These are phyloP conservation scores for Melinopterus prodromus DNA, from an alignment of 2,888 invertebrate species.

Conservation along the genomic window DNA sequence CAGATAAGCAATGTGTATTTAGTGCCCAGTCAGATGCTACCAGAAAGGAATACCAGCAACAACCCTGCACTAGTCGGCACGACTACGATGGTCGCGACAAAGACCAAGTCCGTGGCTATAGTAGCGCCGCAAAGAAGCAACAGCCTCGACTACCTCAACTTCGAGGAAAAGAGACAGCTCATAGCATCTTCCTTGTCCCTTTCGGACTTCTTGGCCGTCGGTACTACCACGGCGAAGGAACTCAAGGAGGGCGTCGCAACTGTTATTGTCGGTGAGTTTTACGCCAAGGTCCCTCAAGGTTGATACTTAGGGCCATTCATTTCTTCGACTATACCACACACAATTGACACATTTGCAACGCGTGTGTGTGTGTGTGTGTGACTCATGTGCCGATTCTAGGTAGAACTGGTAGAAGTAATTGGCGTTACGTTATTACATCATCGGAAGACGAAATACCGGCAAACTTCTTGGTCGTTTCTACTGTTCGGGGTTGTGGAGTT, in stretches of 20 bases:
- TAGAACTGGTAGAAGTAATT: neutral
- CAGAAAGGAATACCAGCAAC: conserved; percentile 49
- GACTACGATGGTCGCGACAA: conserved; percentile 39
- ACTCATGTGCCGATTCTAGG: neutral
- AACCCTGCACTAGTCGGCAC: conserved; percentile 4
- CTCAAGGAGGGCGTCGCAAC: conserved; percentile 54
- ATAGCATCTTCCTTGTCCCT: conserved; percentile 88
- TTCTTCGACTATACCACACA: neutral
- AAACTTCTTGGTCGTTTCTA: neutral
- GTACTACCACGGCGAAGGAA: conserved; percentile 45
- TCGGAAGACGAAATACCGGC: neutral
- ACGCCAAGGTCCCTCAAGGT: neutral
- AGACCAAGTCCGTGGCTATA: conserved; percentile 70
- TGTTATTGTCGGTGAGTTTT: conserved; percentile 56
- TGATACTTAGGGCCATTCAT: neutral
- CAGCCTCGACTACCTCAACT: conserved; percentile 89
- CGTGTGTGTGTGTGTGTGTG: neutral
- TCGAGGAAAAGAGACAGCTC: conserved; percentile 89
- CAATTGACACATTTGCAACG: neutral
- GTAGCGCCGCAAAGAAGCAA: conserved; percentile 79
- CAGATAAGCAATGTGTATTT: conserved; percentile 53
- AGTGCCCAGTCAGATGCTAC: conserved; percentile 52
- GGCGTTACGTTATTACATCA: neutral
- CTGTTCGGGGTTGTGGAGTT: neutral
- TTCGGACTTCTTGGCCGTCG: conserved; percentile 71